Conservation (phyloP, 2,113 vertebrate species). For the Tamias sibiricus region DNA sequence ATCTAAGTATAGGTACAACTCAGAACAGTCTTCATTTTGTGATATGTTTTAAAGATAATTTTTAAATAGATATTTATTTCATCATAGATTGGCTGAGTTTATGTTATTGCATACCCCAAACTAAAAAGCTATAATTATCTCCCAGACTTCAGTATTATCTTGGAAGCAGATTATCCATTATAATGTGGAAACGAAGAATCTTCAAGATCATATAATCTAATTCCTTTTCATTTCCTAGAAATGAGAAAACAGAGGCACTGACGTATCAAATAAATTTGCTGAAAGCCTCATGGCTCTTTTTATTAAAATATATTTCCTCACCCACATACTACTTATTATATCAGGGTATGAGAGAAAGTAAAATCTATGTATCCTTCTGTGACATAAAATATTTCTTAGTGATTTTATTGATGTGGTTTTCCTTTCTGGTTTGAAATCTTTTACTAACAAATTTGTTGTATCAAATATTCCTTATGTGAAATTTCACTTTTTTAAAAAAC, state of each 20-base stretch:
- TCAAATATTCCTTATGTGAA: constrained; percentile 32
- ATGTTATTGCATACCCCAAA: not conserved
- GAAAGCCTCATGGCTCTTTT: not conserved
- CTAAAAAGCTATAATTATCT: constrained; percentile 2
- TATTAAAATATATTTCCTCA: not conserved
- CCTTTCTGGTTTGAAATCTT: not conserved
- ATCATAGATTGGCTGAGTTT: not conserved
- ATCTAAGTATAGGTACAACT: not conserved
- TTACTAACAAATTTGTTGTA: constrained; percentile 11
- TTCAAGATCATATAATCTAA: not conserved
- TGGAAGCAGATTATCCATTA: not conserved
- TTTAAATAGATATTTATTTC: constrained; percentile 38
- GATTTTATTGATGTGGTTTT: not conserved
- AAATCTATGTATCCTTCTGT: not conserved
- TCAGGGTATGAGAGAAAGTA: not conserved
- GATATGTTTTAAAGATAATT: constrained; percentile 40
- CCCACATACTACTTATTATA: not conserved
- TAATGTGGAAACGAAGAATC: not conserved
- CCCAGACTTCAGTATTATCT: not conserved
- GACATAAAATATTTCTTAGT: not conserved
- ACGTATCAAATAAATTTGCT: not conserved
- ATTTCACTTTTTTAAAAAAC: constrained; percentile 55
- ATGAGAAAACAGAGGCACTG: not conserved
- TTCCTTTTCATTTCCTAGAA: constrained; percentile 14
- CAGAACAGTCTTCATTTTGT: not conserved